Conservation (phyloP, 2,113 vertebrate genomes). For the Microcebus tavaratra region DNA sequence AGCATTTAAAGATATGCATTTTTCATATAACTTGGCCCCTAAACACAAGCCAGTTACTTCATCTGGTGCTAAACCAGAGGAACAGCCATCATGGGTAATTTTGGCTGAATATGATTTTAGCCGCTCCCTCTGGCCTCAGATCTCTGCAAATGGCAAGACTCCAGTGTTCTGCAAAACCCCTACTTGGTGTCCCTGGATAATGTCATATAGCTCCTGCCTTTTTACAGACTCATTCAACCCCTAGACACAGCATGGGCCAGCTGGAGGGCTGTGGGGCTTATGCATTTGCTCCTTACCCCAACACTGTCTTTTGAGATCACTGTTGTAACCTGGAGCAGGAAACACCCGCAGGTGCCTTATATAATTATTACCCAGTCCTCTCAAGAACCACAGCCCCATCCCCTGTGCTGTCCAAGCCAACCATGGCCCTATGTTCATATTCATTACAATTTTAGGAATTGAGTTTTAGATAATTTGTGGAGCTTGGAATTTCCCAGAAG, state of each 20-base stretch:
- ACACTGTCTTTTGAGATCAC: neutral
- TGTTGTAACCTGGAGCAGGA: neutral
- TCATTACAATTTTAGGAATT: neutral
- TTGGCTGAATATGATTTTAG: neutral
- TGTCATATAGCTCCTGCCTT: neutral
- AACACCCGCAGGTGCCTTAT: neutral
- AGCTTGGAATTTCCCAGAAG: neutral
- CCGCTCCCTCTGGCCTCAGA: neutral
- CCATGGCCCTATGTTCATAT: neutral
- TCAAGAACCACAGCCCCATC: neutral
- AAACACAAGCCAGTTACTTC: constrained; percentile 55
- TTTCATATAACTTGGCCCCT: constrained; percentile 72
- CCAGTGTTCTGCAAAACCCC: neutral
- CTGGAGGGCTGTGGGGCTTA: neutral
- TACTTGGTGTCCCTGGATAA: neutral
- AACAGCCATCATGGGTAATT: neutral
- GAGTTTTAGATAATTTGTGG: neutral
- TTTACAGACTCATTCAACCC: neutral
- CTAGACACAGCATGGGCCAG: neutral
- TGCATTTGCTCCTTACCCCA: neutral
- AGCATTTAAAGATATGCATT: constrained; percentile 74
- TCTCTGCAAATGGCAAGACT: neutral
- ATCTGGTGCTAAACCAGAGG: constrained; percentile 34
- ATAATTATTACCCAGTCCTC: too few relatives aligned
- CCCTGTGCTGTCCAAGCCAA: neutral